Percentiles rank a stretch among this genome's conserved stretches.
phyloP scores from a whole-genome alignment of 1,140 invertebrate species.

The Brachionus rotundiformis region DNA sequence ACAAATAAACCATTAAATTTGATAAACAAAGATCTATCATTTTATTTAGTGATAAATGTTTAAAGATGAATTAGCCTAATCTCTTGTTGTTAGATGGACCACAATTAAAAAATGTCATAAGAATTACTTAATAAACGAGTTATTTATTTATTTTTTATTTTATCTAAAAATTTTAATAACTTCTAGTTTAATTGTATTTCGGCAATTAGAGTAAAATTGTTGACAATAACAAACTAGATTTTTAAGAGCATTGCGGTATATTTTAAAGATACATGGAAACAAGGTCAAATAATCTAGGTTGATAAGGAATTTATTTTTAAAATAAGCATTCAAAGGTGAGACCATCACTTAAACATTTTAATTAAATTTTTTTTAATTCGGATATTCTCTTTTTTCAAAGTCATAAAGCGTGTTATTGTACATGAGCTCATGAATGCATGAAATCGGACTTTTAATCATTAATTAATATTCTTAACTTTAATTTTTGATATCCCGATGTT shows the following conservation, averaged over 20 bases:
- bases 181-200: background rate
- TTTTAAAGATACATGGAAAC: background rate
- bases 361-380: background rate
- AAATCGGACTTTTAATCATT: background rate
- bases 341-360: background rate
- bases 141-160: background rate
- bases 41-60: background rate
- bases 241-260: background rate
- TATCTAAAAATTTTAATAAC: too few species aligned
- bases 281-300: background rate
- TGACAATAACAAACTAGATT: background rate
- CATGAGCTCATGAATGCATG: background rate
- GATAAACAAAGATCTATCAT: constrained; percentile 8
- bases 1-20: constrained; percentile 16
- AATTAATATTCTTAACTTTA: background rate
- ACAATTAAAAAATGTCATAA: too few species aligned
- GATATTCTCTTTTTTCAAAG: background rate
- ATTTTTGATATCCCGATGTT: constrained; percentile 1
- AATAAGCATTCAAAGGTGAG: background rate
- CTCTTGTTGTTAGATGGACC: too few species aligned
- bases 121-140: too few species aligned
- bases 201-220: background rate
- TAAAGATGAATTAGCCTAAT: background rate
- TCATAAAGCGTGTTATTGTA: background rate
- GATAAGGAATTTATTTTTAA: background rate